Conservation (phyloP, 2,888 invertebrate genomes). For the Mechanitis messenoides region DNA sequence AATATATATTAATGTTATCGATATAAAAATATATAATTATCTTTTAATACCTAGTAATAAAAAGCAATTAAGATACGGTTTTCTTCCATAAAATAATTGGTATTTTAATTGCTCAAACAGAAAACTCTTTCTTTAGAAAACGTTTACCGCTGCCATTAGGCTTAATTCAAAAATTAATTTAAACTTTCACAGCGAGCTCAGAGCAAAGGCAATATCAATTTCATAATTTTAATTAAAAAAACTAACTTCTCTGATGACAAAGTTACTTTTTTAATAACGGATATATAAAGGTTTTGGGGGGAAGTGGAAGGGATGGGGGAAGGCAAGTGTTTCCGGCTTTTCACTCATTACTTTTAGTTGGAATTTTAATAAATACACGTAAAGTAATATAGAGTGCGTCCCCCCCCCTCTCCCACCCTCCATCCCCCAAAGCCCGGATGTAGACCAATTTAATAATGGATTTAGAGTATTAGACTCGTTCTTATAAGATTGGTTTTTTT, state of each 20-base stretch:
- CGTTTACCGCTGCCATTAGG: conserved; percentile 72
- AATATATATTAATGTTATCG: no score
- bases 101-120: conserved; percentile 63
- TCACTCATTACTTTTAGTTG: conserved; percentile 35
- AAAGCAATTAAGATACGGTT: conserved; percentile 63
- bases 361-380: conserved; percentile 40
- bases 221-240: conserved; percentile 78
- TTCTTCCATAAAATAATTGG: conserved; percentile 62
- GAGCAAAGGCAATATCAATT: conserved; percentile 76
- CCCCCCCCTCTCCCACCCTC: neutral
- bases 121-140: conserved; percentile 72
- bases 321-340: conserved; percentile 32
- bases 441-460: conserved; percentile 1
- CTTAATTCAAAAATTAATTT: conserved; percentile 77
- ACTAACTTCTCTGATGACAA: conserved; percentile 74
- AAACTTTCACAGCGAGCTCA: conserved; percentile 71
- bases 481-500: neutral
- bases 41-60: conserved; percentile 39
- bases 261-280: conserved; percentile 77
- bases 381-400: conserved; percentile 24
- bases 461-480: neutral
- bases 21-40: conserved; percentile 28
- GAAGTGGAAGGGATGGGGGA: conserved; percentile 36
- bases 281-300: conserved; percentile 61
- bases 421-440: neutral